Evolutionary conservation across 2,797 vertebrate genomes (phyloP).

Genomic region (Sebastes aleutianus): DNA sequence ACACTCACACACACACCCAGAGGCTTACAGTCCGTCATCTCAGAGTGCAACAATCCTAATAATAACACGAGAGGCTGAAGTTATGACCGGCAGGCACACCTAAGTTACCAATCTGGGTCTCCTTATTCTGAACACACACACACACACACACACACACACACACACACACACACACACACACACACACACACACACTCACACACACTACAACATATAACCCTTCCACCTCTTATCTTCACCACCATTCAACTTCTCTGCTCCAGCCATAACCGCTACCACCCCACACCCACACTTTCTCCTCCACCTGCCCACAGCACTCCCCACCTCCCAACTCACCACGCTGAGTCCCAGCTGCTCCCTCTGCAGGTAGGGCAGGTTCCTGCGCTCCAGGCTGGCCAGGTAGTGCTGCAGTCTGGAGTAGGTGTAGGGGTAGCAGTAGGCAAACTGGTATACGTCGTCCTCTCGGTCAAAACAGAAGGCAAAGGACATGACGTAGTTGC

Average conservation of each 20-base stretch:
- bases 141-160: not conserved
- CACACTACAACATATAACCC: not conserved
- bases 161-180: not conserved
- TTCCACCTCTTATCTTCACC: conserved; percentile 23
- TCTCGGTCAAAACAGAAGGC: conserved; percentile 98
- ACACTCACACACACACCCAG: conserved; percentile 25
- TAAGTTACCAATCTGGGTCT: conserved; percentile 59
- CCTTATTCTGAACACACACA: conserved; percentile 32
- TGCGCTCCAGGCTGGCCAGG: conserved; percentile 90
- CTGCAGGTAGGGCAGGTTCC: conserved; percentile 91
- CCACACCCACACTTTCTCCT: not conserved
- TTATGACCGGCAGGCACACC: conserved; percentile 66
- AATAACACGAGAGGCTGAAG: conserved; percentile 72
- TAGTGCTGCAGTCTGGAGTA: conserved; percentile 97
- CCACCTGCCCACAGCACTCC: not conserved
- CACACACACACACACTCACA: not conserved
- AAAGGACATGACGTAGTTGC: conserved; percentile 98
- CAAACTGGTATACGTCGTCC: conserved; percentile 94
- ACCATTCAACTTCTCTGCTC: conserved; percentile 17
- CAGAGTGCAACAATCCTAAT: conserved; percentile 67
- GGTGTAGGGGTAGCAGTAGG: conserved; percentile 98
- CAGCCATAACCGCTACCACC: not conserved
- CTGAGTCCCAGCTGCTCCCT: conserved; percentile 93
- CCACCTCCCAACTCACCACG: conserved; percentile 85
- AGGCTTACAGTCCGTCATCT: conserved; percentile 65